Base-by-base conservation (phyloP, 2,888 invertebrate species). In the Megalurothrips usitatus region DNA sequence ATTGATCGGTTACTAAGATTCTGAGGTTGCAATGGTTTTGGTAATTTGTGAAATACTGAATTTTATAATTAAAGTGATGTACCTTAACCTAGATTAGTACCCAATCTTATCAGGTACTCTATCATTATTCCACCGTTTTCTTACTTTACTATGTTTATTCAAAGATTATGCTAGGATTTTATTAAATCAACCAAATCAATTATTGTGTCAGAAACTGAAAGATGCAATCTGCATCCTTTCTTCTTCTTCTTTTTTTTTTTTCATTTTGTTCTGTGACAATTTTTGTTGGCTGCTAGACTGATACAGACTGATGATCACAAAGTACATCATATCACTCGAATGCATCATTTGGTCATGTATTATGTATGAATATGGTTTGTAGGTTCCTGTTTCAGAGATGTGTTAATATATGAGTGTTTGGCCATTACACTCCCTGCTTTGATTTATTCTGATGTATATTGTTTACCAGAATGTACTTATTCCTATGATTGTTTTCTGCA, bases 261-360 rank as follows among this genome's bases (percentile, higher is more conserved):
- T 26, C 9, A 26, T 26, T 75, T 75, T 75, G 10, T n/a, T 75
- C 19, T 58, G 17, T 58, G 58, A 17, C 17, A 26, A 10, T 23
- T 75, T 26, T 12, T 75, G 12, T 26, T 75, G 68, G 68, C 26
- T 75, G 68, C 68, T 75, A 75, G 68, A 75, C 68, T 75, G 68
- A 75, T 75, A 75, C 68, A 75, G 68, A 75, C 68, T 75, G 68
- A 75, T 75, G 68, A 75, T 75, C 68, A 23, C 68, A 75, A 75
- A 26, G 26, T 75, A 75, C 68, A 75, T 75, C 68, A 75, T 75
- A 75, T 75, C 68, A 75, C 68, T 75, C 26, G 68, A 75, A 75
- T 75, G 68, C 68, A 75, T 75, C 68, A 75, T 75, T 75, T 75
- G 68, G 68, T 75, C 68, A 75, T 75, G 68, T 75, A 75, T 75